A percentile compares a stretch with the other conserved stretches of the same genome.
Conservation (phyloP, 2,797 vertebrate genomes). For the Sebastes wilsoni region DNA sequence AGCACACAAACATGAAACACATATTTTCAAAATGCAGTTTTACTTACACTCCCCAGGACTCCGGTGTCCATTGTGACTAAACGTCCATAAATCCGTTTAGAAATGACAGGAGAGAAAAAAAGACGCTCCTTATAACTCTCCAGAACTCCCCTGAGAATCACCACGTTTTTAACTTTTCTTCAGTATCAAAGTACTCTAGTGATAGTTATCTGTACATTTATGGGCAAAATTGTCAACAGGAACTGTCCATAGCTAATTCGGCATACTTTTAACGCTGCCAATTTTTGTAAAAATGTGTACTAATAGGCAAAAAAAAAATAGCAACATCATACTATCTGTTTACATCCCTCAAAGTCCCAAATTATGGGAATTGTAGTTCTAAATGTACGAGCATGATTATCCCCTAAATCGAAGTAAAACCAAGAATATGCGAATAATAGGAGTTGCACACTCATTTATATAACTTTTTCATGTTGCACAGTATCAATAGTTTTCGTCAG, state of each 20-base stretch:
- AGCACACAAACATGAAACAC: background rate
- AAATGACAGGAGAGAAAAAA: rapidly evolving
- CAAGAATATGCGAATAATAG: background rate
- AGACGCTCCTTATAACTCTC: background rate
- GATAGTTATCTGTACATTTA: background rate
- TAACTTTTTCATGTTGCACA: background rate
- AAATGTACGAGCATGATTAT: background rate
- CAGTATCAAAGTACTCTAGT: background rate
- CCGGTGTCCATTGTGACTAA: background rate
- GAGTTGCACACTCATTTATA: background rate
- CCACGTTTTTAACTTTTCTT: background rate
- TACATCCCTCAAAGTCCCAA: background rate
- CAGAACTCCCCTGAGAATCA: background rate
- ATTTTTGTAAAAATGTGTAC: background rate
- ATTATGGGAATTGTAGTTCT: background rate
- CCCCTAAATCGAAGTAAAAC: background rate
- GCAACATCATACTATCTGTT: background rate
- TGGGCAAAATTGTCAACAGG: background rate
- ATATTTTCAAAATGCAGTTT: background rate
- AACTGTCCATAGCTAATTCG: background rate
- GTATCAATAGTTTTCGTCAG: too few relatives aligned
- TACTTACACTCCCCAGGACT: background rate
- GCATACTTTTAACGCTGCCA: background rate
- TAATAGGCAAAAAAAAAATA: background rate
- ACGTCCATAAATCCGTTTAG: background rate